These are phyloP conservation scores for Prunella himalayana DNA, from an alignment of 2,113 vertebrate species.

Conservation along the genomic window DNA sequence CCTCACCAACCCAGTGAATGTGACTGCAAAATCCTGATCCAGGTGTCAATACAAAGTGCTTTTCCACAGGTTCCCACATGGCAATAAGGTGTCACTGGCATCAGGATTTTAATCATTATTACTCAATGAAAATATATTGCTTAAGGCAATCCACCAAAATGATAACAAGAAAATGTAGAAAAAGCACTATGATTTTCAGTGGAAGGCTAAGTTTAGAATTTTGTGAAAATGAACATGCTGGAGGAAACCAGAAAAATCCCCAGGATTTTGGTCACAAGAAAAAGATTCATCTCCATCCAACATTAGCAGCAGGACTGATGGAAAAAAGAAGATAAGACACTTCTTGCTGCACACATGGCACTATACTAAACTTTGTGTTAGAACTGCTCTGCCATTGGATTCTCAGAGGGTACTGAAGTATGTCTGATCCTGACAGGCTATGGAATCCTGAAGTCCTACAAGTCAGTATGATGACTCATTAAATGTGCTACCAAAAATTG, in stretches of 20 bases:
- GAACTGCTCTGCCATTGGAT: background rate
- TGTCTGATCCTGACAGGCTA: slow-evolving; percentile 28
- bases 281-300: background rate
- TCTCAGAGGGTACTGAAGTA: background rate
- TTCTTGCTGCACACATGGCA: slow-evolving; percentile 12
- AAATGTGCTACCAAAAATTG: slow-evolving; percentile 59
- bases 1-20: background rate
- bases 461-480: slow-evolving; percentile 57
- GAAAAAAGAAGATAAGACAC: slow-evolving; percentile 4
- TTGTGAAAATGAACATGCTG: background rate
- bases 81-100: background rate
- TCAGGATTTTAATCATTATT: background rate
- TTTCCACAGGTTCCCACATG: background rate
- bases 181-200: background rate
- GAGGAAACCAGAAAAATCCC: background rate
- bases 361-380: background rate
- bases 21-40: background rate
- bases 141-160: background rate
- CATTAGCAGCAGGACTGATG: slow-evolving; percentile 27
- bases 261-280: background rate
- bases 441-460: slow-evolving; percentile 36
- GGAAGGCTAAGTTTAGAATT: background rate
- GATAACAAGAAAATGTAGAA: background rate
- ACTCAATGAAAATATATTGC: background rate
- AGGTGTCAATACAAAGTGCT: background rate